Conservation (phyloP, 2,797 vertebrate species). For the Cyclura pinguis region DNA sequence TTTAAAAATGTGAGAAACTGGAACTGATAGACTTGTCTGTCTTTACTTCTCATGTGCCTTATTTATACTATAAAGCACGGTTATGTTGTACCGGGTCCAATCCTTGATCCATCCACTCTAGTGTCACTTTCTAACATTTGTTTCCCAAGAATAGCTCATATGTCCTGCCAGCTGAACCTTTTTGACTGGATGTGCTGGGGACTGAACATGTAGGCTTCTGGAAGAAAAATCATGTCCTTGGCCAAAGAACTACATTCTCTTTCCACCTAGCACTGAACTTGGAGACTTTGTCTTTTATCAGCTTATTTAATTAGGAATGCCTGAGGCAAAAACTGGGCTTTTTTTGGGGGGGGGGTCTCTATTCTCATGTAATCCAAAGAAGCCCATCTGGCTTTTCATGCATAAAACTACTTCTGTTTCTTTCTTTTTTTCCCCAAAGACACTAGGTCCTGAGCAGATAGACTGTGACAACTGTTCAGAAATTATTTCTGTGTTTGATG, state of each 20-base stretch:
- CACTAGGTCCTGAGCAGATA: slow-evolving; percentile 53
- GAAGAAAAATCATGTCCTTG: background rate
- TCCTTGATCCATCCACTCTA: background rate
- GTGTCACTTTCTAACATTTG: background rate
- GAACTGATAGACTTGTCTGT: background rate
- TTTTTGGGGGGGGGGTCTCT: too few species aligned
- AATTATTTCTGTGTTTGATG: slow-evolving; percentile 56
- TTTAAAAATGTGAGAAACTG: background rate
- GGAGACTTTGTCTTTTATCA: slow-evolving; percentile 17
- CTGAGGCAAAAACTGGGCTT: slow-evolving; percentile 21
- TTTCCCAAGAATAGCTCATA: background rate
- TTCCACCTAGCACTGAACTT: background rate
- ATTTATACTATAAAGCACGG: background rate
- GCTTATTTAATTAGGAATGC: slow-evolving; percentile 62
- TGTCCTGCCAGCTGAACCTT: background rate
- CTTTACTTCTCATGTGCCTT: background rate
- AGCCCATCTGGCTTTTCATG: background rate
- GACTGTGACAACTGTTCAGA: slow-evolving; percentile 62
- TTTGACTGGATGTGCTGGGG: too few species aligned
- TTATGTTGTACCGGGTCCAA: background rate
- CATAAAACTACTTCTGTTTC: background rate
- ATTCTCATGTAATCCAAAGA: background rate
- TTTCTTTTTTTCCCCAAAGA: too few species aligned
- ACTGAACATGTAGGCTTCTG: background rate
- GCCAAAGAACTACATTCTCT: background rate